Evolutionary conservation across 2,113 vertebrate species (phyloP).

Genomic region (Trachemys scripta): DNA sequence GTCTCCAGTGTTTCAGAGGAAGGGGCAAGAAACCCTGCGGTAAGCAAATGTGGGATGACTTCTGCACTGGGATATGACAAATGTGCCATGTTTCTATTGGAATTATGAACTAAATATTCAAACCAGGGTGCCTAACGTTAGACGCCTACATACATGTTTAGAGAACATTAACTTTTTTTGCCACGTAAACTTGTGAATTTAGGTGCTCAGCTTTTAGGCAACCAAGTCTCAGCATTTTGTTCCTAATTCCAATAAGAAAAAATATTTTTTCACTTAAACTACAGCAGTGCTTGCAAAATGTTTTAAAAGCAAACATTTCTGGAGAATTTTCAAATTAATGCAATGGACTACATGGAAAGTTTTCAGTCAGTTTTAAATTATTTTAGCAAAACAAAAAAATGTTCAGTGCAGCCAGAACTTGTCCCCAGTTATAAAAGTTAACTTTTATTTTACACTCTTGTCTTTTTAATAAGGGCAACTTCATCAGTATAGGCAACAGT

Average conservation of each 20-base stretch:
- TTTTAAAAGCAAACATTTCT: constrained; percentile 11
- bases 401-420: background rate
- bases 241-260: background rate
- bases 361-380: background rate
- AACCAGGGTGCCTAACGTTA: background rate
- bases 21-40: background rate
- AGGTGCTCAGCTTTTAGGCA: background rate
- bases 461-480: constrained; percentile 34
- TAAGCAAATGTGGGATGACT: background rate
- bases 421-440: constrained; percentile 33
- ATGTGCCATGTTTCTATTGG: background rate
- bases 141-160: background rate
- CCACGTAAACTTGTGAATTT: background rate
- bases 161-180: background rate
- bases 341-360: background rate
- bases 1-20: background rate
- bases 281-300: background rate
- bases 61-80: background rate
- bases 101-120: background rate
- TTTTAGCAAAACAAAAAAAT: background rate
- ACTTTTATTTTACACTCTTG: constrained; percentile 42
- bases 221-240: background rate
- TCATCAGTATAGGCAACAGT: constrained; percentile 27
- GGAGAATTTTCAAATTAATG: constrained; percentile 2
- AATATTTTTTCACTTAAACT: constrained; percentile 25